Conservation (phyloP, 2,113 vertebrate genomes). For the Oreotrochilus melanogaster region DNA sequence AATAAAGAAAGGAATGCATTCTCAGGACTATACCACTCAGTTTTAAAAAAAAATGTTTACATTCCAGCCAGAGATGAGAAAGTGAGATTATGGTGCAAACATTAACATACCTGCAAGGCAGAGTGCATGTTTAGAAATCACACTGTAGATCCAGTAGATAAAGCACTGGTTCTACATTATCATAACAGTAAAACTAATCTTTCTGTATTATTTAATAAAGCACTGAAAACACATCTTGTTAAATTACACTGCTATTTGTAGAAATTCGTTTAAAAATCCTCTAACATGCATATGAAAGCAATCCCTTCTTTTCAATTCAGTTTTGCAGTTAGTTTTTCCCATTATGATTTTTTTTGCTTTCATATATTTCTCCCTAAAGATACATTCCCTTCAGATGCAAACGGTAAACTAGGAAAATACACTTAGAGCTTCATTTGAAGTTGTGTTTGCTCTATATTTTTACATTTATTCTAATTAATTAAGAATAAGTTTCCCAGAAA, state of each 20-base stretch:
- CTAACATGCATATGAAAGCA: not conserved
- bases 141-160: not conserved
- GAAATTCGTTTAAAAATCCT: not conserved
- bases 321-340: not conserved
- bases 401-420: not conserved
- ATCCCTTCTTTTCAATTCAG: not conserved
- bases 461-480: conserved; percentile 10
- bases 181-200: not conserved
- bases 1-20: not conserved
- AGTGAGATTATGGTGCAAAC: not conserved
- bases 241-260: conserved; percentile 1
- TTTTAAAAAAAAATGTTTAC: not conserved
- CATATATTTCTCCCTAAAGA: not conserved
- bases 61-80: not conserved
- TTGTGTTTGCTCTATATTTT: not conserved
- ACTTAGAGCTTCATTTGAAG: not conserved
- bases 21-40: not conserved
- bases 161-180: not conserved
- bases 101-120: not conserved
- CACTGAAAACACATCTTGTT: not conserved
- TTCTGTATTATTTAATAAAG: not conserved
- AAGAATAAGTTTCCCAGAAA: not conserved
- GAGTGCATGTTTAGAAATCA: not conserved
- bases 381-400: not conserved
- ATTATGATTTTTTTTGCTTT: not conserved